phyloP scores from a whole-genome alignment of 2,797 vertebrate genomes.

The Crocodylus rhombifer region DNA sequence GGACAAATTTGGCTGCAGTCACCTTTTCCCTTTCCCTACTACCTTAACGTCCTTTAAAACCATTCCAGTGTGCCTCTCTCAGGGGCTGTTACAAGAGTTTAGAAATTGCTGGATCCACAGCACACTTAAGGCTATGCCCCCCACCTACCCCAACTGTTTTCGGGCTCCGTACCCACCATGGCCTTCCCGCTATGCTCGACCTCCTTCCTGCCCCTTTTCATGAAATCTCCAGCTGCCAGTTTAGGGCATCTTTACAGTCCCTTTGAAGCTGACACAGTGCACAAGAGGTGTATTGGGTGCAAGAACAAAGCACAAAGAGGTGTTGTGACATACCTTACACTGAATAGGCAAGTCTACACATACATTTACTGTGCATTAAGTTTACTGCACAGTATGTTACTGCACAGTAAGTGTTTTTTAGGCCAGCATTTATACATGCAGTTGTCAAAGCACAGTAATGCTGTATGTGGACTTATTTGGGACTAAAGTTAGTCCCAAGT shows the following conservation, averaged over 20 bases:
- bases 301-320: background rate
- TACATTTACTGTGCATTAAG: too few species aligned
- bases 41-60: background rate
- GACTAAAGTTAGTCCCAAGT: too few species aligned
- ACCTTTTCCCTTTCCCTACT: background rate
- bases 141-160: background rate
- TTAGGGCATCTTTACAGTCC: background rate
- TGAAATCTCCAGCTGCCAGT: background rate
- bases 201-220: background rate
- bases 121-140: background rate
- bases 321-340: background rate
- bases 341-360: background rate
- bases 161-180: background rate
- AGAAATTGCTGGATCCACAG: background rate
- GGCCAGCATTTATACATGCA: too few species aligned
- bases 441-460: too few species aligned
- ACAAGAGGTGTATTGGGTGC: background rate
- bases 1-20: background rate
- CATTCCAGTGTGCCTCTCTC: background rate
- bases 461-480: too few species aligned
- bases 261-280: background rate
- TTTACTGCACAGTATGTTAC: too few species aligned
- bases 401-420: too few species aligned
- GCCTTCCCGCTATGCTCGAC: background rate
- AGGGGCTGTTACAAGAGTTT: background rate